Evolutionary conservation across 1,140 invertebrate species (phyloP).

Genomic region (Ectropis grisescens): DNA sequence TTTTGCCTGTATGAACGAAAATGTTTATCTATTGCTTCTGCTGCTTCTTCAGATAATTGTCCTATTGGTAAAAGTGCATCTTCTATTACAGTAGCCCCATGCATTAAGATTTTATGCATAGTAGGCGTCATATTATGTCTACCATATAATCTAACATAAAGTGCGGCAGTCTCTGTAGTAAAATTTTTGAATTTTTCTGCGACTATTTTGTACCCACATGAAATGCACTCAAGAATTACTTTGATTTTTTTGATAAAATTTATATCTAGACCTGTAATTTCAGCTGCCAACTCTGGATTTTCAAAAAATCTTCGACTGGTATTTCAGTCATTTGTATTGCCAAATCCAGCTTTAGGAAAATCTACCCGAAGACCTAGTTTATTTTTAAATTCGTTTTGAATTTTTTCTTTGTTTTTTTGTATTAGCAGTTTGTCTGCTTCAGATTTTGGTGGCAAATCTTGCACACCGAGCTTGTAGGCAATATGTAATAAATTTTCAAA

Average conservation of each 20-base stretch:
- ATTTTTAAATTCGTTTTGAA: constrained; percentile 26
- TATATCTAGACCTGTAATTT: constrained; percentile 27
- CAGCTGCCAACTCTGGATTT: constrained; percentile 15
- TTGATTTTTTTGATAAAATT: constrained; percentile 7
- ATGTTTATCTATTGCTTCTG: too few species aligned
- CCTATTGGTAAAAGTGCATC: too few species aligned
- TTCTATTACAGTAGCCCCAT: too few species aligned
- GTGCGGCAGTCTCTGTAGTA: too few species aligned
- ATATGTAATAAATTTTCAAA: constrained; percentile 44
- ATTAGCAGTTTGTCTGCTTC: constrained; percentile 22
- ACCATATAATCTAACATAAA: too few species aligned
- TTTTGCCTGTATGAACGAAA: too few species aligned
- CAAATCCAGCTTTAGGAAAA: constrained; percentile 32
- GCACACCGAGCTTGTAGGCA: constrained; percentile 27
- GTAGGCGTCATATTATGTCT: too few species aligned
- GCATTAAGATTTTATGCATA: too few species aligned
- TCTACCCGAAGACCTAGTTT: constrained; percentile 30
- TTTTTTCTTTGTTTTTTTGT: constrained; percentile 24
- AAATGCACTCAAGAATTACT: constrained; percentile 12
- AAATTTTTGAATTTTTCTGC: background rate
- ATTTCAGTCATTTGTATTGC: constrained; percentile 44
- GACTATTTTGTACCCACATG: constrained; percentile 10
- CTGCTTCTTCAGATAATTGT: too few species aligned
- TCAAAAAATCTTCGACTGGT: constrained; percentile 36
- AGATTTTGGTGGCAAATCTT: constrained; percentile 19